Base-by-base conservation (phyloP, 2,888 invertebrate species). In the Heliconius erato region DNA sequence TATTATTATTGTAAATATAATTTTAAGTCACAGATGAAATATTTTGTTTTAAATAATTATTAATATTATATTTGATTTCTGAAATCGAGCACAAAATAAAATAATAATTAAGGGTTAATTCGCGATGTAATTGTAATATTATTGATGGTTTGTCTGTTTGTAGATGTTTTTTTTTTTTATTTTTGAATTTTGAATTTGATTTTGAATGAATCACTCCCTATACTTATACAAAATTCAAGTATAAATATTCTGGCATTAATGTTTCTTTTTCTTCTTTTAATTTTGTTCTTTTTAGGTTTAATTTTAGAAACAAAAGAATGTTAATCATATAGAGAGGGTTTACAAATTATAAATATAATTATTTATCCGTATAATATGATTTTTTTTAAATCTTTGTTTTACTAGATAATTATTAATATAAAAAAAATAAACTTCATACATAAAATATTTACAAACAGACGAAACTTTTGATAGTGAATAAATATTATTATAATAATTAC, bases 81-180 rank as follows among this genome's bases (percentile, higher is more conserved):
- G 23, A 63, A 32, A 76, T 63, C n/a, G 76, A 76, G 76, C 76
- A 76, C 76, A 76, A 76, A 76, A 23, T 74, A 74, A 40, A n/a
- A 26, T 71, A 26, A 72, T 28, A 54, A 54, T 28, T 74, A 16
- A 76, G 35, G n/a, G 9, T 76, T 63, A 63, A 72, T 72, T 72
- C 44, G 44, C 35, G 59, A 35, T 32, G 14, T 59, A 63, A 63
- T 40, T 40, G 7, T 32, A 35, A 63, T 35, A 40, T 63, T 35
- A 40, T 63, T 76, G 9, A n/a, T 6, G n/a, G 32, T 35, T 76
- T 63, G 76, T 63, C n/a, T 40, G 76, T 76, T 63, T 26, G 59
- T 76, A 16, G 11, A 19, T 32, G 68, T 32, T 32, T 14, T 67
- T 3, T 32, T 28, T 28, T 67, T 28, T 32, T 16, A 28, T 16